These are phyloP conservation scores for Catocala fraxini DNA, from an alignment of 2,888 invertebrate species.

Conservation along the genomic window DNA sequence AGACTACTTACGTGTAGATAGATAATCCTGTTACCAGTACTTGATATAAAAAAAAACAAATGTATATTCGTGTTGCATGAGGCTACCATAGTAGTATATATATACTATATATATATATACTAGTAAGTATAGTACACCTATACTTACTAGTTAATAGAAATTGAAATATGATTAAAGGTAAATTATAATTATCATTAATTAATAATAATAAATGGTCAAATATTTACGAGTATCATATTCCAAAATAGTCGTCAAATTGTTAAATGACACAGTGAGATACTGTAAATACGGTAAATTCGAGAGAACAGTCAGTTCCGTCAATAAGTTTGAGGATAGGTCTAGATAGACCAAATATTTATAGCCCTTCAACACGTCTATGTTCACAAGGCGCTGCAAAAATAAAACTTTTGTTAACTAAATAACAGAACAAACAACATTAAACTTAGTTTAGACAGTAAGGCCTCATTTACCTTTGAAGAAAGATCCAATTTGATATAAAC, in stretches of 20 bases:
- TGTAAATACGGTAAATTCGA: constrained; percentile 86
- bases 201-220: constrained; percentile 15
- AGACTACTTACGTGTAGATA: too few species aligned
- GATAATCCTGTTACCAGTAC: too few species aligned
- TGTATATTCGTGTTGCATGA: too few species aligned
- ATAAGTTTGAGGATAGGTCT: constrained; percentile 87
- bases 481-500: constrained; percentile 87
- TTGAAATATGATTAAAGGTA: too few species aligned
- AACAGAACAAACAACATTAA: background rate
- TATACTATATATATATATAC: too few species aligned
- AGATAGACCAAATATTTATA: constrained; percentile 89
- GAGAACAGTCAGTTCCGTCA: constrained; percentile 83
- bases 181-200: too few species aligned
- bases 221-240: constrained; percentile 85
- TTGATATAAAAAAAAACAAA: too few species aligned
- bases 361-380: constrained; percentile 83
- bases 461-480: constrained; percentile 67
- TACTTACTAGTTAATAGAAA: too few species aligned
- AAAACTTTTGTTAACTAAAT: background rate
- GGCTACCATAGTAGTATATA: too few species aligned
- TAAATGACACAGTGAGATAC: constrained; percentile 87
- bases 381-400: constrained; percentile 67
- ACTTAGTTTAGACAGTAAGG: background rate
- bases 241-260: constrained; percentile 82
- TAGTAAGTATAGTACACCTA: too few species aligned